Conservation (phyloP, 2,797 vertebrate genomes). For the Petrocephalus sullivani region DNA sequence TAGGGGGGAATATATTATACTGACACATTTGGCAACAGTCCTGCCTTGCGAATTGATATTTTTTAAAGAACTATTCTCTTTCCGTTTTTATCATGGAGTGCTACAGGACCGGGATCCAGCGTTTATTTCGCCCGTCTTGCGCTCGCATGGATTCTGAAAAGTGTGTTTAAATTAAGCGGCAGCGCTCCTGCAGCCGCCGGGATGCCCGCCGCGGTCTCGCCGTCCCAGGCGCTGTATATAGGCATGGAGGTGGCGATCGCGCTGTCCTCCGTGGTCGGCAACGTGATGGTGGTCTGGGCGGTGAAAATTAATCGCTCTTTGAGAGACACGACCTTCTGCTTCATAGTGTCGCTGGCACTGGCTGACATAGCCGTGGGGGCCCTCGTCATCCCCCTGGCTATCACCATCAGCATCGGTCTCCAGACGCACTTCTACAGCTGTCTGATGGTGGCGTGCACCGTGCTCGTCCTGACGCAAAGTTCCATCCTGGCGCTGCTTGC, state of each 20-base stretch:
- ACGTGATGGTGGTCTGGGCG: conserved; percentile 97
- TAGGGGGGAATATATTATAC: not conserved
- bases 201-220: conserved; percentile 68
- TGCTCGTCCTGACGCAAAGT: conserved; percentile 95
- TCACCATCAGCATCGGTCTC: conserved; percentile 87
- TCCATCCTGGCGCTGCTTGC: conserved; percentile 94
- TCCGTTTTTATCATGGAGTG: not conserved
- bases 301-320: conserved; percentile 89
- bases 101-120: not conserved
- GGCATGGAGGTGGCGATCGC: conserved; percentile 88
- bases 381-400: conserved; percentile 89
- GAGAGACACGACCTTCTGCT: conserved; percentile 90
- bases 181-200: conserved; percentile 19
- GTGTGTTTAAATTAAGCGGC: not conserved
- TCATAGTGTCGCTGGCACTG: conserved; percentile 89
- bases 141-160: not conserved
- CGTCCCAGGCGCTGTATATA: conserved; percentile 78
- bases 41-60: not conserved
- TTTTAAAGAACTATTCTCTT: not conserved
- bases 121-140: not conserved
- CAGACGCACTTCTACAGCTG: conserved; percentile 91
- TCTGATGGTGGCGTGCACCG: conserved; percentile 85
- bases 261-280: conserved; percentile 84
- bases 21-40: not conserved
- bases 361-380: conserved; percentile 93